phyloP scores from a whole-genome alignment of 1,140 invertebrate species.

The Lepidurus arcticus region DNA sequence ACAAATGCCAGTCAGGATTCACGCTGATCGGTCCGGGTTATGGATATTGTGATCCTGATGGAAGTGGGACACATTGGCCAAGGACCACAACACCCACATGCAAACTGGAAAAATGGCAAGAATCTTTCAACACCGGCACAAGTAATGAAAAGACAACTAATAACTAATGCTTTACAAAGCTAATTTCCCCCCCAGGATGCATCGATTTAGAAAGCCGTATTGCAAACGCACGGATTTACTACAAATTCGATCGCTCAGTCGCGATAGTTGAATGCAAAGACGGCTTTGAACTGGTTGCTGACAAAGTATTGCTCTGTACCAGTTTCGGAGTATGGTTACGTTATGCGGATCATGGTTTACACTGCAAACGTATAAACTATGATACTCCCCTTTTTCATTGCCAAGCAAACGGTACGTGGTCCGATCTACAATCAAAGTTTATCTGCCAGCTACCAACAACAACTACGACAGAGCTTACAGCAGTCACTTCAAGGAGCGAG shows the following conservation, averaged over 20 bases:
- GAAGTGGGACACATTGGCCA: background rate
- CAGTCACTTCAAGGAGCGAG: no score
- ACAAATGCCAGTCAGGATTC: background rate
- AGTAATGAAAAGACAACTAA: background rate
- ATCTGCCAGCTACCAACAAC: no score
- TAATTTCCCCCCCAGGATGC: background rate
- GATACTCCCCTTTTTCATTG: no score
- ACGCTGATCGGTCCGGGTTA: background rate
- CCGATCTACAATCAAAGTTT: no score
- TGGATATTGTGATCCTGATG: background rate
- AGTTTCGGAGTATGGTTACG: background rate
- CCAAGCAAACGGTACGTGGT: no score
- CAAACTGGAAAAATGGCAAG: background rate
- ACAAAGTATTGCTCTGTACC: background rate
- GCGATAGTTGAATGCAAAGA: conserved; percentile 10
- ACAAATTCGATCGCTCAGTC: background rate
- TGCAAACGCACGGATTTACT: background rate
- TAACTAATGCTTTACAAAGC: background rate
- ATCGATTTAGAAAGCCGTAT: background rate
- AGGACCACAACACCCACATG: background rate
- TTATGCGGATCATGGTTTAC: no score
- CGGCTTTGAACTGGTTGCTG: background rate
- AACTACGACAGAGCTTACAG: no score
- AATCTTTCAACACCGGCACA: background rate
- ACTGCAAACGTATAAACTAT: no score